Percentiles rank a stretch among this genome's conserved stretches.
Evolutionary conservation across 2,888 invertebrate genomes (phyloP).

Genomic region (Anorthoa munda): DNA sequence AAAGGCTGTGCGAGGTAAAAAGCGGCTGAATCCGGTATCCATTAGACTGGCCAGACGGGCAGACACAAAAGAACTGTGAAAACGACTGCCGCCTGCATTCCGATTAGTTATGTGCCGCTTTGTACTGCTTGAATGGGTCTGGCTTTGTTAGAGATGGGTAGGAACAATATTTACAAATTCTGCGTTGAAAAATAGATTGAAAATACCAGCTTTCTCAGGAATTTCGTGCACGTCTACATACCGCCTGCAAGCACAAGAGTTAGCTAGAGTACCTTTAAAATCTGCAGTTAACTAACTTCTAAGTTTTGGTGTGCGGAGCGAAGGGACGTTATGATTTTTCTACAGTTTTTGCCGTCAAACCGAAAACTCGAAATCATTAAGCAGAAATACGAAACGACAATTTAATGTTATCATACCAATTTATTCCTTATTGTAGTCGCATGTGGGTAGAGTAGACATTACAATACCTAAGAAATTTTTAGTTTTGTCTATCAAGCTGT

Average conservation of each 20-base stretch:
- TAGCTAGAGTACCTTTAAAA: background rate
- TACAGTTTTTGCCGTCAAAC: background rate
- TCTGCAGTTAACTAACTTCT: background rate
- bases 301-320: background rate
- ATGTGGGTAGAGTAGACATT: background rate
- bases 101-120: conserved; percentile 63
- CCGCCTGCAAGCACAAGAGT: background rate
- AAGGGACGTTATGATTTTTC: background rate
- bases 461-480: background rate
- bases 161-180: conserved; percentile 6
- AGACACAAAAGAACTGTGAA: conserved; percentile 80
- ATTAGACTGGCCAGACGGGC: conserved; percentile 73
- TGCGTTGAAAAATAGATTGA: background rate
- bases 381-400: background rate
- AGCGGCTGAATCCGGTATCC: conserved; percentile 64
- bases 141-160: conserved; percentile 2
- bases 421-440: background rate
- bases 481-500: background rate
- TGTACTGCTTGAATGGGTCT: conserved; percentile 29
- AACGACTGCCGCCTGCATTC: conserved; percentile 68
- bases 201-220: background rate
- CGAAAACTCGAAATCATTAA: background rate
- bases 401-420: background rate
- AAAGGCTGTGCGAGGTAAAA: conserved; percentile 65
- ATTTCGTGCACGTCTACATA: no score